Conservation (phyloP, 2,113 vertebrate genomes). For the Fregata magnificens region DNA sequence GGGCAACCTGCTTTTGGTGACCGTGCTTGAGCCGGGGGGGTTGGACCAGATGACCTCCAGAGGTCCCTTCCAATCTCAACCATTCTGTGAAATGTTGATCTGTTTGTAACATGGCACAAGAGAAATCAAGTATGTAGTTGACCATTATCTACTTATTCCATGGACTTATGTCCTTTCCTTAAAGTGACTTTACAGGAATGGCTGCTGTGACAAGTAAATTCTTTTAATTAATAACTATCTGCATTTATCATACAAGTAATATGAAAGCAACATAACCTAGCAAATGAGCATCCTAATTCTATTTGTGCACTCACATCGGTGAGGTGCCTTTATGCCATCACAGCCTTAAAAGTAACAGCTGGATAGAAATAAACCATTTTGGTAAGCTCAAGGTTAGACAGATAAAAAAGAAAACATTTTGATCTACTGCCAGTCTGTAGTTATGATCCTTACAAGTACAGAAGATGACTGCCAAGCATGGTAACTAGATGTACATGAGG, state of each 20-base stretch:
- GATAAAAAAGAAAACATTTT: not conserved
- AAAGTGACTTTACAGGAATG: not conserved
- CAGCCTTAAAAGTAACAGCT: not conserved
- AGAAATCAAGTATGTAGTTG: not conserved
- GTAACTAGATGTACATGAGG: not conserved
- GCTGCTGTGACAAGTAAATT: not conserved
- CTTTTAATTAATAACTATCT: not conserved
- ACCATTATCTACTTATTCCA: not conserved
- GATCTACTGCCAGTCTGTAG: not conserved
- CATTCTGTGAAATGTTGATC: not conserved
- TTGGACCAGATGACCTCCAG: not conserved
- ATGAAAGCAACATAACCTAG: not conserved
- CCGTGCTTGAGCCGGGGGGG: fast-evolving
- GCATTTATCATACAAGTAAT: not conserved
- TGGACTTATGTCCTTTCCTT: not conserved
- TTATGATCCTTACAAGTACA: not conserved
- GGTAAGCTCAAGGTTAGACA: not conserved
- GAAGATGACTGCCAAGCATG: not conserved
- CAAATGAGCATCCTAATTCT: not conserved
- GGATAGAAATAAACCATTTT: not conserved
- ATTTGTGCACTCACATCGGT: not conserved
- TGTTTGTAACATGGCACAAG: not conserved
- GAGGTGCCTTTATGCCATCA: not conserved
- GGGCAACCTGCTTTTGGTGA: not conserved
- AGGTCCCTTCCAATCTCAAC: not conserved